A percentile compares a stretch with the other conserved stretches of the same genome.
Conservation (phyloP, 1,140 invertebrate species). For the Hylaeus anthracinus region DNA sequence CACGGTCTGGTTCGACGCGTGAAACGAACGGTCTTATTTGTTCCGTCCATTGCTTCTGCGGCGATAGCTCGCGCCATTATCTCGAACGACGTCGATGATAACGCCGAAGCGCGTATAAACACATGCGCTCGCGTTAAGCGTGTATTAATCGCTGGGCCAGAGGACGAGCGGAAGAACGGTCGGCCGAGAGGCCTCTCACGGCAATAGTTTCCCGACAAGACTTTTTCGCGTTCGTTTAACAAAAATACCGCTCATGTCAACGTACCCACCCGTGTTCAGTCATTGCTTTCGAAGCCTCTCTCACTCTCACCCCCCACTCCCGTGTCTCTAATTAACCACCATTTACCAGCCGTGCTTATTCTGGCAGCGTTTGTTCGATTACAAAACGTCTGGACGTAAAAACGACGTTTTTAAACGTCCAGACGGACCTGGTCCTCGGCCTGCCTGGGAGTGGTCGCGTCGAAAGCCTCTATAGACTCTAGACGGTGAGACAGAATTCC, state of each 20-base stretch:
- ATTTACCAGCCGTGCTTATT: not conserved
- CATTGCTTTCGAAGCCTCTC: conserved; percentile 19
- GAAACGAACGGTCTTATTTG: conserved; percentile 22
- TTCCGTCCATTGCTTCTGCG: conserved; percentile 10
- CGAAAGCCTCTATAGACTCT: too few relatives aligned
- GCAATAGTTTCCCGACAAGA: conserved; percentile 21
- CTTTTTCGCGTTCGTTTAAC: conserved; percentile 4
- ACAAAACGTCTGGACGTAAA: conserved; percentile 24
- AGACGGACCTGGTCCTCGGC: not conserved
- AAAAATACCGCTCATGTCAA: conserved; percentile 15
- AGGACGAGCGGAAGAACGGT: not conserved
- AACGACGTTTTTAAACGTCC: not conserved
- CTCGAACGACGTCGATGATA: conserved; percentile 26
- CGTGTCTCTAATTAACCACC: conserved; percentile 13
- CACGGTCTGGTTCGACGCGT: not conserved
- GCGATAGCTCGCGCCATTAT: conserved; percentile 37
- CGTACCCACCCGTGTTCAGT: conserved; percentile 1
- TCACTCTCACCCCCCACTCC: not conserved
- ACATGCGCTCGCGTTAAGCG: not conserved
- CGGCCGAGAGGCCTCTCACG: not conserved
- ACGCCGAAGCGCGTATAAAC: conserved; percentile 15
- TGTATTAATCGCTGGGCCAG: not conserved
- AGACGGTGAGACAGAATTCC: too few relatives aligned
- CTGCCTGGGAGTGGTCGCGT: conserved; percentile 4
- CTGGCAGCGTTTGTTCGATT: conserved; percentile 16